Evolutionary conservation across 35 echinoderm and acorn worm genomes (phyloP).

Genomic region (Diadema setosum): DNA sequence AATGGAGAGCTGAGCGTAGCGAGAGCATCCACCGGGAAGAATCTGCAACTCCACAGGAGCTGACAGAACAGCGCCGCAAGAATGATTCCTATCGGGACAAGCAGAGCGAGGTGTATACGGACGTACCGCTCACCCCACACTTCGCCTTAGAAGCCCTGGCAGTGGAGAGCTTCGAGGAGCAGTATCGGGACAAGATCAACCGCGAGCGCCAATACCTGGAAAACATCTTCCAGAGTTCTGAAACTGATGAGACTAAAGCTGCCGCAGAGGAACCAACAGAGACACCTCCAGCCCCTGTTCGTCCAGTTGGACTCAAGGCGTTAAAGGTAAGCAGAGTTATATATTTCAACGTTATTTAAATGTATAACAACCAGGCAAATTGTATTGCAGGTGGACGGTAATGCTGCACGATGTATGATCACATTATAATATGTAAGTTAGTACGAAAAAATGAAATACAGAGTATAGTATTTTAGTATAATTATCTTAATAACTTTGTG

Average conservation of each 20-base stretch:
- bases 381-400: too few species aligned
- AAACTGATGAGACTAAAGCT: not conserved
- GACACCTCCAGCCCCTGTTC: not conserved
- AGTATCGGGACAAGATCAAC: not conserved
- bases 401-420: too few species aligned
- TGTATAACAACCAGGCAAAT: not conserved
- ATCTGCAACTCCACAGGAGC: not conserved
- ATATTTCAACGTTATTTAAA: too few species aligned
- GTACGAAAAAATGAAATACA: too few species aligned
- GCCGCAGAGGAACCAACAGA: not conserved
- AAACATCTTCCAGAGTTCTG: not conserved
- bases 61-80: not conserved
- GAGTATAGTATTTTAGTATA: too few species aligned
- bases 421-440: too few species aligned
- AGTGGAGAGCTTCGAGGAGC: not conserved
- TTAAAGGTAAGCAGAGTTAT: slow-evolving; percentile 32
- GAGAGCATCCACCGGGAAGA: not conserved
- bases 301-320: slow-evolving; percentile 32
- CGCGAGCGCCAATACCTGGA: not conserved
- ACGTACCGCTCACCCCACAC: not conserved
- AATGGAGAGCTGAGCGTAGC: slow-evolving; percentile 1
- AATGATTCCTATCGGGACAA: not conserved
- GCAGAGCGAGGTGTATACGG: not conserved
- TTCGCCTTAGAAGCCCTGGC: not conserved
- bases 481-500: too few species aligned